Conservation (phyloP, 2,113 vertebrate genomes). For the Phalacrocorax carbo region DNA sequence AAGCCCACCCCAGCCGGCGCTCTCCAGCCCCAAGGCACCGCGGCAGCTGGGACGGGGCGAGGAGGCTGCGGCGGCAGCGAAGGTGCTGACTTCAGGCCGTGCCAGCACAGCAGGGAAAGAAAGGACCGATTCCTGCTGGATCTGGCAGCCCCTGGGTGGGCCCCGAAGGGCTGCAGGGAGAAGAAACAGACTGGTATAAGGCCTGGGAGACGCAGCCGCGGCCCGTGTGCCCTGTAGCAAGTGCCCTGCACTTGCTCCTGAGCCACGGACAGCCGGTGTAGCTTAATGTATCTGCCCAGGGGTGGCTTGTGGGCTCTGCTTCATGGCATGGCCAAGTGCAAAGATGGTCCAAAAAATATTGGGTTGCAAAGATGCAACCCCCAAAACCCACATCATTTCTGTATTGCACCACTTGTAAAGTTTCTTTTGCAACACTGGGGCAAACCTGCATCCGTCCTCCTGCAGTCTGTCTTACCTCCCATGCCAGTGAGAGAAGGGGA, state of each 20-base stretch:
- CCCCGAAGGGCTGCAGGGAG: not conserved
- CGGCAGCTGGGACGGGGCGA: not conserved
- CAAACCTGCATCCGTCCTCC: not conserved
- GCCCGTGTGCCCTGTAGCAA: not conserved
- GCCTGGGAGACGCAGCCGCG: fast-evolving
- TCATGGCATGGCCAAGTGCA: not conserved
- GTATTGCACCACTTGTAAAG: not conserved
- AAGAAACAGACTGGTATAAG: fast-evolving
- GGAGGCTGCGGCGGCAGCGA: not conserved
- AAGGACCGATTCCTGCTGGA: not conserved
- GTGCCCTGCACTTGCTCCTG: not conserved
- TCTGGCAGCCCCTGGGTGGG: not conserved
- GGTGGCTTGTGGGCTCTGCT: not conserved
- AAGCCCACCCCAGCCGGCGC: fast-evolving
- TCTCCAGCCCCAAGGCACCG: not conserved
- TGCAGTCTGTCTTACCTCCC: fast-evolving
- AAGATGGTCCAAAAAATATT: not conserved
- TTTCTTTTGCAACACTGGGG: fast-evolving
- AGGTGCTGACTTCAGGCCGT: not conserved
- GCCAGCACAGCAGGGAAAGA: fast-evolving
- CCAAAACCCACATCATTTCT: fast-evolving
- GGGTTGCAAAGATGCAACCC: not conserved
- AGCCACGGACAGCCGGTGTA: fast-evolving
- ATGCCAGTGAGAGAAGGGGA: fast-evolving
- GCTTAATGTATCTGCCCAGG: not conserved